Evolutionary conservation across 2,113 vertebrate species (phyloP).

Genomic region (Taxidea taxus): DNA sequence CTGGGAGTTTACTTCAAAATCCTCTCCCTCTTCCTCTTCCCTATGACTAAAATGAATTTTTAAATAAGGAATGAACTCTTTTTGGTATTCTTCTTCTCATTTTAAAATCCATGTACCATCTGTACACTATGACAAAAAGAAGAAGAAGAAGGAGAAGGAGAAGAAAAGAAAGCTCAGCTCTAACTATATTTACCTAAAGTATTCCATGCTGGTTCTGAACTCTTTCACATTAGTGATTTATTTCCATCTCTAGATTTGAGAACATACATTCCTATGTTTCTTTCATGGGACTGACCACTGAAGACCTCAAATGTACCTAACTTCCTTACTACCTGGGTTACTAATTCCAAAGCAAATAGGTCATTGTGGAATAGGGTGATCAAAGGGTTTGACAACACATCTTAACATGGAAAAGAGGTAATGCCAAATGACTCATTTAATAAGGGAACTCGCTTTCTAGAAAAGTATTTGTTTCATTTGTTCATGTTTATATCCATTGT

Average conservation of each 20-base stretch:
- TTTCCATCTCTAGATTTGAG: not conserved
- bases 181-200: not conserved
- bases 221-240: not conserved
- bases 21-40: not conserved
- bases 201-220: not conserved
- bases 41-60: not conserved
- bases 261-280: not conserved
- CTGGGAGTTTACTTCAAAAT: not conserved
- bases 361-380: not conserved
- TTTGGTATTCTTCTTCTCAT: not conserved
- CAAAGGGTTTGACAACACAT: not conserved
- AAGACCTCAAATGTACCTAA: not conserved
- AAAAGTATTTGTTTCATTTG: not conserved
- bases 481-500: not conserved
- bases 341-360: not conserved
- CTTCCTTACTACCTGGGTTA: not conserved
- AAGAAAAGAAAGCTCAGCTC: too few relatives aligned
- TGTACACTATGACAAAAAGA: not conserved
- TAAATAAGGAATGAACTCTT: not conserved
- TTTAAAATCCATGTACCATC: not conserved
- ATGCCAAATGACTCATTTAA: not conserved
- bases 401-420: not conserved
- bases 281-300: not conserved
- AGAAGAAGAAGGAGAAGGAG: too few relatives aligned
- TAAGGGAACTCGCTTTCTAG: not conserved